Evolutionary conservation across 92 coral and sea anemone genomes (phyloP), one percentile per base, ranked within the genome.

Genomic region (Palythoa heliodiscus): DNA sequence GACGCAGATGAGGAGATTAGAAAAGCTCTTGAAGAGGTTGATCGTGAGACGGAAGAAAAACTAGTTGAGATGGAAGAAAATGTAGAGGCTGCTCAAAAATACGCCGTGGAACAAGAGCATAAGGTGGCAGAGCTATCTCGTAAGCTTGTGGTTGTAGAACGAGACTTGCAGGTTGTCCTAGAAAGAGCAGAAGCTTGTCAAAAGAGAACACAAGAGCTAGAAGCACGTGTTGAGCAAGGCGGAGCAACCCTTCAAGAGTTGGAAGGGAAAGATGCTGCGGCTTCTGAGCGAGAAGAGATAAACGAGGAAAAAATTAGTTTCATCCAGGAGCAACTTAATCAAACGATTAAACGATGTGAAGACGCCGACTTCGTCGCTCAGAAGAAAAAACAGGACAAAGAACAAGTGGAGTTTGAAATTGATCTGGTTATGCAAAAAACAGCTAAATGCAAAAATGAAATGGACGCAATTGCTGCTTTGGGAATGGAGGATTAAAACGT

Each of bases 221-320:
- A 57, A 16, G 83, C 63, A 13, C 68, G 57, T 35, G 48, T 88
- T 4, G 82, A 83, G 35, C 20, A n/a, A 19, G 48, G 61, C 47
- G 40, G 70, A 15, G 63, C 72, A 0, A 22, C 29, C 20, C 80
- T 83, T 1, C 78, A 74, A 11, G 78, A 57, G 7, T 54, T 88
- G 13, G 91, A 88, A 16, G 79, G 86, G 0, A 88, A 83, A 5
- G 91, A 88, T 70, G 70, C 78, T 17, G 61, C 13, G 8, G 91
- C 91, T 1, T 88, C 91, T 20, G 91, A 88, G 19, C 78, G 87
- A 55, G 91, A 88, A 58, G 87, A 83, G 29, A 43, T 67, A 23
- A 83, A 38, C 77, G 87, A 83, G 69, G 91, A 75, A 17, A 83
- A 88, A 63, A 82, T 76, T n/a, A 69, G 54, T 22, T 88, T 88